Percentiles rank a stretch among this genome's conserved stretches.
These are phyloP conservation scores for Calephelis perditalis DNA, from an alignment of 2,888 invertebrate species.

Conservation along the genomic window DNA sequence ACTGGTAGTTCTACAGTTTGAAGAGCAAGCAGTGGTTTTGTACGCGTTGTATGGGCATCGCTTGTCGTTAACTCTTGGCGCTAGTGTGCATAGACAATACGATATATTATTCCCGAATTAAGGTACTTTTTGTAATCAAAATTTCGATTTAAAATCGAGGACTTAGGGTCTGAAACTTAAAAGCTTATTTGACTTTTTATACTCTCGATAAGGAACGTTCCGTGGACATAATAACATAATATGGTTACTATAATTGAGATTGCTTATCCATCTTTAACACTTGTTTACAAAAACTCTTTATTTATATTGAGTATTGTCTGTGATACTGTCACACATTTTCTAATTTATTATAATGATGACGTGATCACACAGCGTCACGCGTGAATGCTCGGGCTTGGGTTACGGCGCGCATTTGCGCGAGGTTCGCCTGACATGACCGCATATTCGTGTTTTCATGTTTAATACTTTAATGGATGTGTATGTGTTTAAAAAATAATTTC, in stretches of 20 bases:
- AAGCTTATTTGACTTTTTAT: too few relatives aligned
- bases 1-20: slow-evolving; percentile 35
- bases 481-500: slow-evolving; percentile 23
- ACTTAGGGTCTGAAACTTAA: slow-evolving; percentile 21
- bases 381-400: slow-evolving; percentile 78
- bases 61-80: slow-evolving; percentile 74
- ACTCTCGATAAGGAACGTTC: too few relatives aligned
- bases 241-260: too few relatives aligned
- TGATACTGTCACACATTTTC: slow-evolving; percentile 23
- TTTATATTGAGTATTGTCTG: slow-evolving; percentile 12
- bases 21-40: slow-evolving; percentile 38
- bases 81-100: slow-evolving; percentile 49
- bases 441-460: background rate
- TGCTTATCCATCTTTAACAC: too few relatives aligned
- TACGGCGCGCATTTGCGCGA: slow-evolving; percentile 47
- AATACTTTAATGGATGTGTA: slow-evolving; percentile 25
- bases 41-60: slow-evolving; percentile 73
- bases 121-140: too few relatives aligned
- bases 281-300: slow-evolving; percentile 8
- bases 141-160: background rate
- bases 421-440: slow-evolving; percentile 7
- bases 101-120: background rate
- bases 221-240: too few relatives aligned
- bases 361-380: slow-evolving; percentile 61
- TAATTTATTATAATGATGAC: slow-evolving; percentile 20